Base-by-base conservation (phyloP, 2,113 vertebrate genomes). In the Otus sunia region DNA sequence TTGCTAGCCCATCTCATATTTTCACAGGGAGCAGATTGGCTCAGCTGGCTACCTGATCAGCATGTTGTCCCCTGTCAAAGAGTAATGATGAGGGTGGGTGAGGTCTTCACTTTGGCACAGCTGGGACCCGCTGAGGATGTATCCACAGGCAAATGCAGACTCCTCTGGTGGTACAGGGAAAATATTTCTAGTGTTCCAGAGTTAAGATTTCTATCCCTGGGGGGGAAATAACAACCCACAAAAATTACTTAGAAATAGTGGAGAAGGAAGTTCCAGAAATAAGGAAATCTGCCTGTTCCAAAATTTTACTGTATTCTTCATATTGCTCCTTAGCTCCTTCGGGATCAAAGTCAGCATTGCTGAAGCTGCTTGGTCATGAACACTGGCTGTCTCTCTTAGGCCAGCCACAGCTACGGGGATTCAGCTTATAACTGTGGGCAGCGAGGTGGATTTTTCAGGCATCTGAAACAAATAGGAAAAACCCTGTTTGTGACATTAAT, bases 1-100 rank as follows among this genome's bases (percentile, higher is more conserved):
- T 68, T 58, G 15, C 29, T 37, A 47, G 27, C 14, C 8, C 17
- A 27, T 71, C 36, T 73, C 25, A 1, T 89, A 32, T 63, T 92
- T 89, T 73, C 58, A 45, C 12, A 21, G 37, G 15, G 72, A 92
- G n/a, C 19, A 77, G 69, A 53, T 2, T 53, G 50, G 52, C 12
- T 32, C 55, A 73, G 52, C 53, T 79, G 71, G 32, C 34, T 86
- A 21, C 58, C 62, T 69, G 76, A 37, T 58, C 34, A 71, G 27
- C 59, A 6, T 0, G 5, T 62, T 2, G 1, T 74, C 52, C 27
- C 83, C 45, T 1, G 3, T 47, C 20, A 39, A 64, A 72, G 53
- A 36, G 36, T 2, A 74, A 53, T 0, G 1, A 41, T 39, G 55
- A 69, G 7, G 36, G 5, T 52, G 25, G 30, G 41, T 7, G 26